A percentile compares a stretch with the other conserved stretches of the same genome.
Conservation (phyloP, 2,888 invertebrate genomes). For the Drosophila mayaguana region DNA sequence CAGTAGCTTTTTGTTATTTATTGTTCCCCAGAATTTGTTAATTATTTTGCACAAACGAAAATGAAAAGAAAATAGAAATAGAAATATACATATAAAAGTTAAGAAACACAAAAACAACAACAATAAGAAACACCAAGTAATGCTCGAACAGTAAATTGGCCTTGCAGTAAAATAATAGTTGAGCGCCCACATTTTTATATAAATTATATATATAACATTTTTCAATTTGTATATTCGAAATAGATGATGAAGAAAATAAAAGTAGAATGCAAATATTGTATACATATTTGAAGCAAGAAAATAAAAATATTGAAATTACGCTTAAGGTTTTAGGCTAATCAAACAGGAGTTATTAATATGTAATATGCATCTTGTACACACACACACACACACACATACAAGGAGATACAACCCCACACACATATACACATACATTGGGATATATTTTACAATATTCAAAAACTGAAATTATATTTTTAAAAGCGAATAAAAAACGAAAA, state of each 20-base stretch:
- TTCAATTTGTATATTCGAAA: slow-evolving; percentile 38
- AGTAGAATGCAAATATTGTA: slow-evolving; percentile 36
- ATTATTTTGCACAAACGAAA: slow-evolving; percentile 51
- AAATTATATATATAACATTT: slow-evolving; percentile 4
- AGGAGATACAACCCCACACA: not conserved
- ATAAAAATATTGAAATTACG: slow-evolving; percentile 53
- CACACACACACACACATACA: not conserved
- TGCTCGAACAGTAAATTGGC: slow-evolving; percentile 14
- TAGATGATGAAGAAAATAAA: not conserved
- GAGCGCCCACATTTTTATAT: slow-evolving; percentile 5
- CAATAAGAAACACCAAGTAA: slow-evolving; percentile 8
- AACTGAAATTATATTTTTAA: slow-evolving; percentile 35
- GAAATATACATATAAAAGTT: not conserved
- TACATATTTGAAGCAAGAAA: slow-evolving; percentile 41
- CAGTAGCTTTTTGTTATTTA: slow-evolving; percentile 67
- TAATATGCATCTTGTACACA: slow-evolving; percentile 69
- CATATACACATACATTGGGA: slow-evolving; percentile 10
- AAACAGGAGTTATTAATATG: slow-evolving; percentile 73
- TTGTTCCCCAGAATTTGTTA: slow-evolving; percentile 54
- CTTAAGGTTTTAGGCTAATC: slow-evolving; percentile 65
- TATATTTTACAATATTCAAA: slow-evolving; percentile 63
- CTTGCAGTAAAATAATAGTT: slow-evolving; percentile 2
- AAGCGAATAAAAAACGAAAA: slow-evolving; percentile 21
- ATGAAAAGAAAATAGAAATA: not conserved
- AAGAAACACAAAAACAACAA: slow-evolving; percentile 5